A percentile compares a stretch with the other conserved stretches of the same genome.
These are phyloP conservation scores for Poeciliopsis paucimaculata DNA, from an alignment of 2,797 vertebrate genomes.

Conservation along the genomic window DNA sequence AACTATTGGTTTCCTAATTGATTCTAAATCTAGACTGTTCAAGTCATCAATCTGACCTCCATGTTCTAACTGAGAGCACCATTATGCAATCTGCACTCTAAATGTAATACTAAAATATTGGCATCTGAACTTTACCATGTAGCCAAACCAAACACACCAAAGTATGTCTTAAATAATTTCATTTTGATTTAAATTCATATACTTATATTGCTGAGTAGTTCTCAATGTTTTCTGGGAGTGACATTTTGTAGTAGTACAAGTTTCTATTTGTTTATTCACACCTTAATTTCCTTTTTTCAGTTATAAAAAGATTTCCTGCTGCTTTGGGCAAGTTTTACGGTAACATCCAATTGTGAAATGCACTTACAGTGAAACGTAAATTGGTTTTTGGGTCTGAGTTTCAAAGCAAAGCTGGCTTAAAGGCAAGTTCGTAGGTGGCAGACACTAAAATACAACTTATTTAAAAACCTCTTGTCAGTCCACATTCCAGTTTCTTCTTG, in stretches of 20 bases:
- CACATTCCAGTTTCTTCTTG: not conserved
- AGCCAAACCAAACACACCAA: not conserved
- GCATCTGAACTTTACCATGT: not conserved
- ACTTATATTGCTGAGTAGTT: not conserved
- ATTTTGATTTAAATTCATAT: no score
- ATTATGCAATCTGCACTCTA: not conserved
- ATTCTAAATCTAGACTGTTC: not conserved
- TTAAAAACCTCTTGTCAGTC: not conserved
- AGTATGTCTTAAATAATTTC: not conserved
- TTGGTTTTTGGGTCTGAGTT: not conserved
- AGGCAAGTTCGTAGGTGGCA: not conserved
- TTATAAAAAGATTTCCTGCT: not conserved
- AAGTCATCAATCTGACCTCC: not conserved
- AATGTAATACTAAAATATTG: not conserved
- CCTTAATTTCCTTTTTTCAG: not conserved
- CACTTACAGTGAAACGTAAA: not conserved
- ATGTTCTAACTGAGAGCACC: not conserved
- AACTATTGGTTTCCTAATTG: not conserved
- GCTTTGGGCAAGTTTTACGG: not conserved
- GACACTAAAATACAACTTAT: not conserved
- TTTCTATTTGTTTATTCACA: not conserved
- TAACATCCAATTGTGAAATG: not conserved
- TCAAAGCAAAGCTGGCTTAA: not conserved
- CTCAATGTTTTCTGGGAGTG: not conserved
- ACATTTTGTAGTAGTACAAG: not conserved